These are phyloP conservation scores for Ichneumon xanthorius DNA, from an alignment of 2,888 invertebrate species.

Conservation along the genomic window DNA sequence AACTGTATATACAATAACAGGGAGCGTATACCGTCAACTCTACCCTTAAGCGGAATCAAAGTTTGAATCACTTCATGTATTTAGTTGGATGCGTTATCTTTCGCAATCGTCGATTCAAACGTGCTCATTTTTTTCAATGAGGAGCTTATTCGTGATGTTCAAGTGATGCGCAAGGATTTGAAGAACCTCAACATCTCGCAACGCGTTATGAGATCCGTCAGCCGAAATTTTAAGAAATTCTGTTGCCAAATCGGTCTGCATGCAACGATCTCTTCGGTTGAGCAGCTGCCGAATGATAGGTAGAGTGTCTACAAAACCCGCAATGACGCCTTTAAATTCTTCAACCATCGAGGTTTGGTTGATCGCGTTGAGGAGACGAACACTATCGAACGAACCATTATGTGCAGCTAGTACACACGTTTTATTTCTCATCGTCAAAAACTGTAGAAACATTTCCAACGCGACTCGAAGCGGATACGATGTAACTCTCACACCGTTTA, in stretches of 20 bases:
- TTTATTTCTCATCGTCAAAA: conserved; percentile 34
- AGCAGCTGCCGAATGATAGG: conserved; percentile 39
- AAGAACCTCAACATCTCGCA: conserved; percentile 54
- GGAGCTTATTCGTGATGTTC: conserved; percentile 14
- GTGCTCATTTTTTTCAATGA: conserved; percentile 14
- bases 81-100: conserved; percentile 18
- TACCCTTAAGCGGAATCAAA: conserved; percentile 18
- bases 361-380: conserved; percentile 43
- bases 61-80: conserved; percentile 2
- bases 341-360: conserved; percentile 35
- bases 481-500: conserved; percentile 12
- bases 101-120: conserved; percentile 17
- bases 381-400: conserved; percentile 59
- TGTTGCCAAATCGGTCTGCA: conserved; percentile 50
- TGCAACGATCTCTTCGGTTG: conserved; percentile 47
- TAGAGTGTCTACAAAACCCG: conserved; percentile 60
- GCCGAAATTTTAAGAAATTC: conserved; percentile 46
- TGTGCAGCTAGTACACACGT: conserved; percentile 56
- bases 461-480: conserved; percentile 31
- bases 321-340: conserved; percentile 48
- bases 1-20: neutral
- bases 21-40: conserved; percentile 18
- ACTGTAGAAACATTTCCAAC: conserved; percentile 53
- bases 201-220: conserved; percentile 61
- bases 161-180: conserved; percentile 29